Evolutionary conservation across 2,113 vertebrate species (phyloP), one percentile per base, ranked within the genome.

Genomic region (Lamprologus sp.): DNA sequence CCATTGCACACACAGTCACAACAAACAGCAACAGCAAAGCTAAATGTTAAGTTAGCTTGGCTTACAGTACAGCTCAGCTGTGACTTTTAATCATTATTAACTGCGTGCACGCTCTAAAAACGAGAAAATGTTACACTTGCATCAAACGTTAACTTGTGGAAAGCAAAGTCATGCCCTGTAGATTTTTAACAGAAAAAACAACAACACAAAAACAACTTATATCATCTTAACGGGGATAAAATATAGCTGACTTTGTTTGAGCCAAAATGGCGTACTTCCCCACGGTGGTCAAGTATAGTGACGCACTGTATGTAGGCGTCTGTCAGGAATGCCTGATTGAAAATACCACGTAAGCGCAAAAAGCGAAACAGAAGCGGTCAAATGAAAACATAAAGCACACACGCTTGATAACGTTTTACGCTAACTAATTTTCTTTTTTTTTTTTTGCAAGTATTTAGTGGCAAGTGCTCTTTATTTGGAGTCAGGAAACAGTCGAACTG

Each of bases 191-290:
- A 28, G 9, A 11, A 3, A 4, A 19, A 37, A 53, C 2, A 14
- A 7, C 13, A 1, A 7, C 31, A 35, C 2, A 3, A 4, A 26
- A 55, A 65, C 2, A 23, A 28, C 70, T 79, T 21, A 47, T 84
- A 87, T 84, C 13, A 88, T 40, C 86, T 75, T 33, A 49, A 60
- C 35, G 17, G 6, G 81, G 58, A 89, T 83, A 73, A 89, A 89
- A 89, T 92, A 84, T 89, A 88, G 88, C 89, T 90, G 90, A 96
- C 92, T 97, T 96, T 92, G 91, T 96, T 97, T 96, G 97, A 97
- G 96, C 97, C 97, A 97, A 97, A 97, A 97, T 97, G 96, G 97
- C 96, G 96, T 58, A 87, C 58, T 3, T 37, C 45, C 17, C 40
- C 82, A 89, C 68, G 68, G 45, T 33, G 33, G 84, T 77, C 54